Conservation (phyloP, 1,140 invertebrate species). For the Zaprionus nigranus region DNA sequence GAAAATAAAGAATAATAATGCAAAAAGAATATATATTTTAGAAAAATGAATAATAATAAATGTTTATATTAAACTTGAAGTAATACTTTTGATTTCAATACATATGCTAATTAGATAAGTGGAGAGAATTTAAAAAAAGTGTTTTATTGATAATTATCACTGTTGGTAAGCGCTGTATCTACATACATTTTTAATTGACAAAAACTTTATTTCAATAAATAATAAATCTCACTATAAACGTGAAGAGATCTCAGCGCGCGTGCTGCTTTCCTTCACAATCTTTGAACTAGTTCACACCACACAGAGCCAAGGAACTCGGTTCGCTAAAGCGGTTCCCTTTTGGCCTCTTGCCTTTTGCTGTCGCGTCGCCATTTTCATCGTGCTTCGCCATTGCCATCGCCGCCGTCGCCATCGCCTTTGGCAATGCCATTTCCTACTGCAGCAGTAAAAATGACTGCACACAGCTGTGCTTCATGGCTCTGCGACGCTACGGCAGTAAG, state of each 20-base stretch:
- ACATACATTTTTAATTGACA: too few species aligned
- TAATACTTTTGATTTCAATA: not conserved
- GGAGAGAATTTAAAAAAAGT: too few species aligned
- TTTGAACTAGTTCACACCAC: conserved; percentile 26
- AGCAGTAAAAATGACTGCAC: conserved; percentile 81
- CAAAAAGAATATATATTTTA: too few species aligned
- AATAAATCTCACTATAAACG: conserved; percentile 27
- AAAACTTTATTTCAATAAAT: not conserved
- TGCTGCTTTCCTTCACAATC: conserved; percentile 14
- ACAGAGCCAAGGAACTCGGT: not conserved
- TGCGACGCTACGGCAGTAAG: conserved; percentile 73
- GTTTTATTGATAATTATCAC: too few species aligned
- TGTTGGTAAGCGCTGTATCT: too few species aligned
- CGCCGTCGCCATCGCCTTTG: conserved; percentile 29
- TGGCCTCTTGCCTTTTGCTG: conserved; percentile 36
- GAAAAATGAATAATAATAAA: too few species aligned
- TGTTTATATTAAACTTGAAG: not conserved
- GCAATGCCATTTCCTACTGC: conserved; percentile 53
- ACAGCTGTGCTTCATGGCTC: conserved; percentile 80
- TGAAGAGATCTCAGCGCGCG: not conserved
- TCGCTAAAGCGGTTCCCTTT: conserved; percentile 22
- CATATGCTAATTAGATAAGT: too few species aligned
- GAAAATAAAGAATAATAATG: too few species aligned
- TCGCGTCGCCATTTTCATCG: conserved; percentile 30
- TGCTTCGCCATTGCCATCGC: conserved; percentile 15